These are phyloP conservation scores for Aptenodytes patagonicus DNA, from an alignment of 2,113 vertebrate genomes.

Conservation along the genomic window DNA sequence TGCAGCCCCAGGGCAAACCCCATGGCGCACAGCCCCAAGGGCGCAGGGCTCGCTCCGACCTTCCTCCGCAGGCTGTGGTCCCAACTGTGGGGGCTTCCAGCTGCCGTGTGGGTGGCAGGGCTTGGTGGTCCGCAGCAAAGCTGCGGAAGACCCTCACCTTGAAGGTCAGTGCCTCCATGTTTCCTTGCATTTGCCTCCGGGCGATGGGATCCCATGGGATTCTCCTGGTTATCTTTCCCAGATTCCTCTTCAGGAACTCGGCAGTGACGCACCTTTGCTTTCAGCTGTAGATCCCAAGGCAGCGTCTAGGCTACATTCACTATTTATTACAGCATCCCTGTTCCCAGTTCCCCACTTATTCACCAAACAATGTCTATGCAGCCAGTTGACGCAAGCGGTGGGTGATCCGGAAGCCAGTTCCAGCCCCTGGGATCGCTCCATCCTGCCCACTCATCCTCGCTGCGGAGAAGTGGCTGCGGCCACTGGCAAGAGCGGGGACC, in stretches of 20 bases:
- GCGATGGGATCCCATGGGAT: not conserved
- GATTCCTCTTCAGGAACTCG: not conserved
- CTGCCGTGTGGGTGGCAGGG: not conserved
- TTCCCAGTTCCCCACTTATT: not conserved
- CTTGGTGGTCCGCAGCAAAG: not conserved
- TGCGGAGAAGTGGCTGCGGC: not conserved
- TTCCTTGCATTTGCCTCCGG: not conserved
- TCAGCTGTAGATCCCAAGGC: not conserved
- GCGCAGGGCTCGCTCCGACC: accelerated
- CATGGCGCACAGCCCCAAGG: accelerated
- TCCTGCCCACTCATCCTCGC: conserved; percentile 33
- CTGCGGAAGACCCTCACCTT: not conserved
- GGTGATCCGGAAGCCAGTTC: not conserved
- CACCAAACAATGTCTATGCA: not conserved
- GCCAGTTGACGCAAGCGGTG: not conserved
- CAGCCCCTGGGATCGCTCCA: not conserved
- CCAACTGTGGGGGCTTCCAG: not conserved
- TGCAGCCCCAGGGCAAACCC: not conserved
- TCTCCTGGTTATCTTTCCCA: not conserved
- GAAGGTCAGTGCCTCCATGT: accelerated
- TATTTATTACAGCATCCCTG: not conserved
- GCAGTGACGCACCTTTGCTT: not conserved
- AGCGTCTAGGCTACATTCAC: not conserved
- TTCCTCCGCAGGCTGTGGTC: not conserved
- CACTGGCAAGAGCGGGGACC: not conserved